phyloP scores from a whole-genome alignment of 2,113 vertebrate species.

The Paradisaea rubra region DNA sequence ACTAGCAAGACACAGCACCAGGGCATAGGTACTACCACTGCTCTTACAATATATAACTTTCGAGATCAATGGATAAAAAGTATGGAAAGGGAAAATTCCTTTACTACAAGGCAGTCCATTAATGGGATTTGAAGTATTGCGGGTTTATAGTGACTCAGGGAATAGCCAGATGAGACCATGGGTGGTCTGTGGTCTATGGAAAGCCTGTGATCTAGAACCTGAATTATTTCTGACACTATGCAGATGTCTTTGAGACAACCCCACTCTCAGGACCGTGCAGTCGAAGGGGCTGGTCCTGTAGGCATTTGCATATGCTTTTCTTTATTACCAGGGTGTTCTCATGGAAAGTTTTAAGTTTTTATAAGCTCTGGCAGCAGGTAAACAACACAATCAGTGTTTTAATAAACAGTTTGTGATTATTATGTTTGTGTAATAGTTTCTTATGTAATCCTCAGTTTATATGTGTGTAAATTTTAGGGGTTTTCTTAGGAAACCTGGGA shows the following conservation, averaged over 20 bases:
- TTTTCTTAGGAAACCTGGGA: not conserved
- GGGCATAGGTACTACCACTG: not conserved
- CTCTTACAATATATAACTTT: not conserved
- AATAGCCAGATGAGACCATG: not conserved
- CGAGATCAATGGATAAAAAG: fast-evolving
- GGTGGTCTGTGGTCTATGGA: not conserved
- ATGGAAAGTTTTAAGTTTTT: not conserved
- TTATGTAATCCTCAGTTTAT: not conserved
- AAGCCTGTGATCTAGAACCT: not conserved
- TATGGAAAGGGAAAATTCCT: not conserved
- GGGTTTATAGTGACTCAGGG: not conserved
- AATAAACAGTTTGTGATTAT: not conserved
- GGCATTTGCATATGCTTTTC: not conserved
- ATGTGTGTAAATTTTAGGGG: not conserved
- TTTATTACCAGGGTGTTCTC: not conserved
- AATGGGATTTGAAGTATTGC: not conserved
- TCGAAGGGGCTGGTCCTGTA: not conserved
- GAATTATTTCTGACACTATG: not conserved
- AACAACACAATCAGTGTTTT: not conserved
- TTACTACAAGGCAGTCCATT: not conserved
- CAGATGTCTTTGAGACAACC: not conserved
- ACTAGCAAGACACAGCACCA: not conserved
- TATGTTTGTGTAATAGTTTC: not conserved
- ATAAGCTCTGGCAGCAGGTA: not conserved
- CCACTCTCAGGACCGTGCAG: not conserved